Evolutionary conservation across 2,888 invertebrate species (phyloP), one percentile per base, ranked within the genome.

Genomic region (Metallyticus violacea): DNA sequence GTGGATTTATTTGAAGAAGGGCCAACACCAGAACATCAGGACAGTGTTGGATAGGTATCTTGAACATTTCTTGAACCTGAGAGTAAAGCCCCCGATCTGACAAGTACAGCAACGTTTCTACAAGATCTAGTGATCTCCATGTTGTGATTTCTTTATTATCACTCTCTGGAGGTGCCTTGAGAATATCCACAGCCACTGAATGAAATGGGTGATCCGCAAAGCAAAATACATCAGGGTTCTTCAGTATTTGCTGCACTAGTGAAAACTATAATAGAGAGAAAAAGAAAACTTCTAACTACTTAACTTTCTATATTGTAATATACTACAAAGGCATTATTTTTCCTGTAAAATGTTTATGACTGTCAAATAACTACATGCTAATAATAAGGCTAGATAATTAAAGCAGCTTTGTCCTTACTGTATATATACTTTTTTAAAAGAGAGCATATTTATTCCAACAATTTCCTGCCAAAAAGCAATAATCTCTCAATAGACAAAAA

Each of bases 131-230:
- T 2, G 97, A 98, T 89, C 98, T 96, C 99, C 99, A 99, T 26
- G 97, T 97, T 80, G 96, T 95, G 81, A 98, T 95, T 91, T 99
- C 99, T 91, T 98, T 97, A 91, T 97, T 98, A 90, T 99, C 98
- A 28, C 96, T 96, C 92, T 99, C 99, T 0, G 99, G 99, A 6
- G 97, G 96, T 15, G 97, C 96, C 93, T 99, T 99, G 77, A 99
- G 92, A 88, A 97, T 94, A 90, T 99, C 98, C 80, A 97, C 95
- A 1, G 96, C 94, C 1, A 99, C 97, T 2, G 97, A 95, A 90
- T 96, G 96, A 91, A 96, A 98, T 0, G 97, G 96, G 91, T 97
- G 96, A 91, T 99, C 99, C 40, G 97, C 97, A 91, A 99, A 97
- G 90, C 97, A 97, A 92, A 99, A 98, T 89, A 99, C 94, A 91